phyloP scores from a whole-genome alignment of 2,113 vertebrate species.

The Psittacula cyanocephala region DNA sequence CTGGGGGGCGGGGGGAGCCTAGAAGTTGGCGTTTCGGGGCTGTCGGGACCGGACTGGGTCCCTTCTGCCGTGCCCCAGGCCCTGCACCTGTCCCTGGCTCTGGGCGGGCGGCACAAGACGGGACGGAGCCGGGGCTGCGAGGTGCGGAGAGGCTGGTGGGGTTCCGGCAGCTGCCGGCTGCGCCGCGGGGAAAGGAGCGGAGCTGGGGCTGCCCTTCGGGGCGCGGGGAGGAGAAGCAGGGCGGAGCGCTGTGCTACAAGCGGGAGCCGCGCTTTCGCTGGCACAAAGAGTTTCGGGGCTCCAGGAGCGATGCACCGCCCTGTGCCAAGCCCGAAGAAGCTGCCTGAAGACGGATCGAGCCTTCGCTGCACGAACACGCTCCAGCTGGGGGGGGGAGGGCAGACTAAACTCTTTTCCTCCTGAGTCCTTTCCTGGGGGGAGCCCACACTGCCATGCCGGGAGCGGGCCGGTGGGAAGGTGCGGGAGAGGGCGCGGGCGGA shows the following conservation, averaged over 20 bases:
- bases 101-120: not conserved
- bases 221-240: not conserved
- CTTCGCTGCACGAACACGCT: not conserved
- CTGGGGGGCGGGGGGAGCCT: not conserved
- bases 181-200: not conserved
- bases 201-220: not conserved
- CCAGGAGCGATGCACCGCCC: not conserved
- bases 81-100: not conserved
- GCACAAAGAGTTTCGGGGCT: not conserved
- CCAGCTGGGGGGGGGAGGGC: not conserved
- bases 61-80: not conserved
- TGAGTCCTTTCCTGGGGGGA: not conserved
- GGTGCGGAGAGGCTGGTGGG: not conserved
- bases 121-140: not conserved
- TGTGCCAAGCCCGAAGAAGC: not conserved
- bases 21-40: not conserved
- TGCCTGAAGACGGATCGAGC: not conserved
- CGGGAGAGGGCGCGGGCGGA: too few relatives aligned
- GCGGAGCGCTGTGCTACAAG: not conserved
- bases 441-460: fast-evolving
- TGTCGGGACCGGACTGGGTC: not conserved
- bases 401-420: not conserved
- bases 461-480: not conserved
- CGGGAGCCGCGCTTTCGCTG: not conserved
- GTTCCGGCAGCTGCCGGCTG: not conserved